Percentiles rank a stretch among this genome's conserved stretches.
Evolutionary conservation across 2,797 vertebrate species (phyloP).

Genomic region (Brachyrhaphis roseni): DNA sequence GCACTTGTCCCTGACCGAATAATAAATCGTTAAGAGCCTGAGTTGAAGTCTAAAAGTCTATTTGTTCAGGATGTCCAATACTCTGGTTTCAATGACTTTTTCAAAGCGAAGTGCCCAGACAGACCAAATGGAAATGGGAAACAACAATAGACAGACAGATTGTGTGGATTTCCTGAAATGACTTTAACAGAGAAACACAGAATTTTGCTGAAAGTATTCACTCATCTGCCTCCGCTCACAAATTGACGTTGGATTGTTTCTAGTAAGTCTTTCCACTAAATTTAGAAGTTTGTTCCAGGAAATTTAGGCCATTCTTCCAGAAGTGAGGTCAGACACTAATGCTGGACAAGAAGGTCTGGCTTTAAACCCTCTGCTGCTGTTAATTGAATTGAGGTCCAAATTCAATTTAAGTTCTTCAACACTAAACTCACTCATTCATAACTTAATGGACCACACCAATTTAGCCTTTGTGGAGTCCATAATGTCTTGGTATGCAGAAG

Average conservation of each 20-base stretch:
- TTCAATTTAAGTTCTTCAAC: not conserved
- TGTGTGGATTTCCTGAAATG: constrained; percentile 1
- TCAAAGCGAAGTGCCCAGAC: constrained; percentile 39
- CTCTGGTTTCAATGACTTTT: constrained; percentile 60
- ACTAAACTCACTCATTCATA: not conserved
- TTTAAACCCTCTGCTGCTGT: not conserved
- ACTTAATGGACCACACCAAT: not conserved
- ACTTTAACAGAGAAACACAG: not conserved
- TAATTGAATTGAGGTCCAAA: not conserved
- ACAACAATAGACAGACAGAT: not conserved
- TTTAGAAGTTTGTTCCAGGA: not conserved
- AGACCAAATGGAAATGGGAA: constrained; percentile 38
- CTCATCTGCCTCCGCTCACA: not conserved
- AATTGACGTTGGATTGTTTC: not conserved
- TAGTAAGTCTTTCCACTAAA: not conserved
- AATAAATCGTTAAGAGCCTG: constrained; percentile 72
- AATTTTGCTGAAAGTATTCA: not conserved
- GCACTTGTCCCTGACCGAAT: constrained; percentile 65
- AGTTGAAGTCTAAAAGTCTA: constrained; percentile 67
- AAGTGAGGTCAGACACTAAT: not conserved
- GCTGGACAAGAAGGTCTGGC: not conserved
- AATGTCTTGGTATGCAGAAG: not conserved
- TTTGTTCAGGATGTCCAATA: constrained; percentile 70
- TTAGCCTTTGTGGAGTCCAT: not conserved
- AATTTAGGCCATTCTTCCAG: not conserved